Base-by-base conservation (phyloP, 1,140 invertebrate species). In the Diploscapter pachys region DNA sequence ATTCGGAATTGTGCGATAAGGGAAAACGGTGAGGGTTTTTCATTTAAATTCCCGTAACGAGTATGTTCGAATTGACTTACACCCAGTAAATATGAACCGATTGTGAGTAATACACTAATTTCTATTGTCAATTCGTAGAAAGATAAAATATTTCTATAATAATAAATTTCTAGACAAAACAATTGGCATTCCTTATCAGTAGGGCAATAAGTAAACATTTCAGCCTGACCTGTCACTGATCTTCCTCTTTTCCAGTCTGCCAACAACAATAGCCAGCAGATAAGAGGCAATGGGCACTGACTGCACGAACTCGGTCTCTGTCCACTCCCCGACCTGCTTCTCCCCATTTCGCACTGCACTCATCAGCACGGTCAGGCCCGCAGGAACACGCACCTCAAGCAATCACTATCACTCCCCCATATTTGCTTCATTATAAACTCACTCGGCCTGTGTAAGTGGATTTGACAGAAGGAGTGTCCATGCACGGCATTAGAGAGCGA, bases 381-480 rank as follows among this genome's bases (percentile, higher is more conserved):
- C 86, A n/a, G 92, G 91, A 66, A 91, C 93, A 64, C 89, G 89
- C 51, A 92, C 89, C 90, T 91, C 78, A 53, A 83, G 83, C 65
- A 73, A 57, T 11, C 57, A 11, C 57, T 59, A 11, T 59, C 31
- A 55, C n/a, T 31, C 1, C 1, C 31, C 31, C 31, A 31, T 31
- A 31, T 31, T 1, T 31, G 31, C 31, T 31, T 63, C 50, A 31
- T 59, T 59, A 11, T 59, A 31, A 59, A 59, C 9, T 59, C 9
- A 59, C 57, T 59, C 9, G 57, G 57, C 85, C 93, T 72, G 89
- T 89, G 83, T 95, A 97, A 2, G 92, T 91, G 74, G 90, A 90
- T 88, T 97, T 98, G 0, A 95, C 91, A 11, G 90, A 89, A 3
- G 95, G 94, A 0, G 93, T 92, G 87, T 98, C 95, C 89, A 96